These are phyloP conservation scores for Apamea anceps DNA, from an alignment of 2,888 invertebrate species.

Conservation along the genomic window DNA sequence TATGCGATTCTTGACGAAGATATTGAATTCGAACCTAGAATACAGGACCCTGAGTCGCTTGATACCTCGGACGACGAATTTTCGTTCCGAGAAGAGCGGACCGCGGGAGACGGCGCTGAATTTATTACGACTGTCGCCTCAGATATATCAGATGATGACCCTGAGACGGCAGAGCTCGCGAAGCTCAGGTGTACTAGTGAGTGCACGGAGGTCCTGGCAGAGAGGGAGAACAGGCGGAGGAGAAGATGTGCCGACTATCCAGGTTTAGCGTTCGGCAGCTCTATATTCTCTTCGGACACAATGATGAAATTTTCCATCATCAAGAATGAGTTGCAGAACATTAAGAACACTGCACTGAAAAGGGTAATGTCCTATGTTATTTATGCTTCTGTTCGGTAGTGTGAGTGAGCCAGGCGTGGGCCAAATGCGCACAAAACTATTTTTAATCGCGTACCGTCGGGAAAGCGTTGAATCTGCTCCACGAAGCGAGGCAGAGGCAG, in stretches of 20 bases:
- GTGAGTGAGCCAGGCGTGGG: conserved; percentile 82
- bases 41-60: conserved; percentile 79
- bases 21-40: conserved; percentile 82
- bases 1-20: conserved; percentile 83
- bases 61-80: conserved; percentile 87
- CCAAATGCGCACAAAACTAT: conserved; percentile 89
- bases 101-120: conserved; percentile 87
- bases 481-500: conserved; percentile 71
- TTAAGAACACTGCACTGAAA: conserved; percentile 98
- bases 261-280: conserved; percentile 96
- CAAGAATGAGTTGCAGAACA: conserved; percentile 99
- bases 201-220: conserved; percentile 96
- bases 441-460: conserved; percentile 84
- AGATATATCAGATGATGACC: conserved; percentile 92
- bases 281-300: conserved; percentile 98
- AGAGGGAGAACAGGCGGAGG: conserved; percentile 94
- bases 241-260: conserved; percentile 97
- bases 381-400: conserved; percentile 81
- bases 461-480: conserved; percentile 79
- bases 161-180: conserved; percentile 95
- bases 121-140: conserved; percentile 76
- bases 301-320: conserved; percentile 99
- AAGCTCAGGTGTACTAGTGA: conserved; percentile 97
- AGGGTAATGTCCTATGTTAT: conserved; percentile 94
- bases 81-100: conserved; percentile 85